Conservation (phyloP, 2,113 vertebrate genomes). For the Entelurus aequoreus region DNA sequence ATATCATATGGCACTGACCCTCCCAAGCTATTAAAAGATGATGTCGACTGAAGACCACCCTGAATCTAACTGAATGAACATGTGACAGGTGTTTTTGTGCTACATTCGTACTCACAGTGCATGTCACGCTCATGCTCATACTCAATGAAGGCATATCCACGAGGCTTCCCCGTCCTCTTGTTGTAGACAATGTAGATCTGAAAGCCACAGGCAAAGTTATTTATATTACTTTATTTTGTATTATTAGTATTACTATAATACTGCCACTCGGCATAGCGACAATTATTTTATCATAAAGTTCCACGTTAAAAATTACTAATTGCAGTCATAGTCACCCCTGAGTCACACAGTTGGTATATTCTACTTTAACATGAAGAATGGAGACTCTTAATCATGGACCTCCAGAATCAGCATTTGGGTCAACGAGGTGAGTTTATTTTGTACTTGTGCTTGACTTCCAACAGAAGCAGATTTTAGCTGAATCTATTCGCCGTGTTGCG, state of each 20-base stretch:
- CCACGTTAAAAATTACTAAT: too few species aligned
- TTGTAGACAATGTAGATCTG: constrained; percentile 95
- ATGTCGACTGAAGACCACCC: constrained; percentile 5
- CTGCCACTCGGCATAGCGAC: too few species aligned
- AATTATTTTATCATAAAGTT: too few species aligned
- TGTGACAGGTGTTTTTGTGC: not conserved
- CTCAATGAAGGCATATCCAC: constrained; percentile 93
- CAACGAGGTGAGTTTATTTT: too few species aligned
- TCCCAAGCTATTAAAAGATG: not conserved
- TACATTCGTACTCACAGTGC: constrained; percentile 81
- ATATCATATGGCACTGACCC: not conserved
- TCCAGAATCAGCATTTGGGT: too few species aligned
- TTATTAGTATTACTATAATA: not conserved
- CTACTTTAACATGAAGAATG: too few species aligned
- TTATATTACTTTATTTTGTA: not conserved
- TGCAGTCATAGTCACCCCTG: too few species aligned
- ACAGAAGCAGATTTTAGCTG: too few species aligned
- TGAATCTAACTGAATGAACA: not conserved
- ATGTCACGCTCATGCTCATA: constrained; percentile 94
- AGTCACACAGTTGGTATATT: too few species aligned
- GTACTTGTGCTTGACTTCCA: too few species aligned
- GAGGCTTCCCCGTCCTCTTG: constrained; percentile 85
- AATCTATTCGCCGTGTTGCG: too few species aligned
- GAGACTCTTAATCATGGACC: too few species aligned
- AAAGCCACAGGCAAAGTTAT: not conserved